phyloP scores from a whole-genome alignment of 1,140 invertebrate species.

The Psilanteris sp. region DNA sequence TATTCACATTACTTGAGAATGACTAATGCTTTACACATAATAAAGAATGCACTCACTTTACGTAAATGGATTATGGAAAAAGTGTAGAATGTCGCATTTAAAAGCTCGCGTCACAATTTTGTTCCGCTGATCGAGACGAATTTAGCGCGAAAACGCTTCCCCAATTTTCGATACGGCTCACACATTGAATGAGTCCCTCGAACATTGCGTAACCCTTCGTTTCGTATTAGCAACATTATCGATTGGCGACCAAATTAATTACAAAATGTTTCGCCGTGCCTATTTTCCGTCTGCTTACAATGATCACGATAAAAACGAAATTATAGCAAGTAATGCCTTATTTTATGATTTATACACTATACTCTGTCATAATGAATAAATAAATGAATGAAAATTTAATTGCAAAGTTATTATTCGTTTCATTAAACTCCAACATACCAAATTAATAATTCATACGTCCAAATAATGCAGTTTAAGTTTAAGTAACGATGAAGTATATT shows the following conservation, averaged over 20 bases:
- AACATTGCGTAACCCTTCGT: constrained; percentile 10
- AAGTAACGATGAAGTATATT: no score
- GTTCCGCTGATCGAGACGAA: constrained; percentile 53
- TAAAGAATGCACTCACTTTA: constrained; percentile 49
- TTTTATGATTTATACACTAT: no score
- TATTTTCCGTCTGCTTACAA: not conserved
- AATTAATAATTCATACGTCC: no score
- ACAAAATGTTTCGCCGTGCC: constrained; percentile 36
- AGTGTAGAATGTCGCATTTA: constrained; percentile 39
- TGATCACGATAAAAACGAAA: constrained; percentile 18
- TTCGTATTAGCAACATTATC: constrained; percentile 52
- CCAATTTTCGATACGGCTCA: constrained; percentile 33
- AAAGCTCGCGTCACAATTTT: constrained; percentile 51
- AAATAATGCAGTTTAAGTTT: no score
- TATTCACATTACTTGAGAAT: no score
- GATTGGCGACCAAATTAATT: constrained; percentile 48
- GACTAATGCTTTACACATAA: constrained; percentile 40
- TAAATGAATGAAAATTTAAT: no score
- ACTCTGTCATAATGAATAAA: no score
- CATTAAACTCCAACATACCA: no score
- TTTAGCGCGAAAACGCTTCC: constrained; percentile 44
- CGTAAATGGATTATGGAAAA: constrained; percentile 51
- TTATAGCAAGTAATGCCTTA: constrained; percentile 32
- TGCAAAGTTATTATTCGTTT: no score
- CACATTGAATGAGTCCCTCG: constrained; percentile 1